A percentile compares a stretch with the other conserved stretches of the same genome.
Evolutionary conservation across 2,113 vertebrate species (phyloP).

Genomic region (Siniperca knerii): DNA sequence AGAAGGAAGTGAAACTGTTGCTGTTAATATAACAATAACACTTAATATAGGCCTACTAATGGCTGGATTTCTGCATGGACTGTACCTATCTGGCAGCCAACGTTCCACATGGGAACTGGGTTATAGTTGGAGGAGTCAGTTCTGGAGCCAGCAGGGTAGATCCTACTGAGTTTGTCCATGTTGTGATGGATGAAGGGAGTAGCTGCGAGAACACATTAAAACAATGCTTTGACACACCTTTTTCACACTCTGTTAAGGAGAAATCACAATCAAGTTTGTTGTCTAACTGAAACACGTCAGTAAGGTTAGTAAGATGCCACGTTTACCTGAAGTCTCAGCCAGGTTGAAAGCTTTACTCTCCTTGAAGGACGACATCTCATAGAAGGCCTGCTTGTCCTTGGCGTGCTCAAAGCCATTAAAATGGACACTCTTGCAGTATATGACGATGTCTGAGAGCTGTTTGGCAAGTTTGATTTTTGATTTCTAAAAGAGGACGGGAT

Average conservation of each 20-base stretch:
- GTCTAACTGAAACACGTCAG: not conserved
- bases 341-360: constrained; percentile 91
- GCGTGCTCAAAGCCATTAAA: constrained; percentile 89
- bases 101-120: constrained; percentile 93
- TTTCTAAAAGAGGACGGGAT: constrained; percentile 76
- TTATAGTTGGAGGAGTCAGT: constrained; percentile 97
- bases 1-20: not conserved
- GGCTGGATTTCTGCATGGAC: not conserved
- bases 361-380: constrained; percentile 93
- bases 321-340: constrained; percentile 88
- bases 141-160: constrained; percentile 93
- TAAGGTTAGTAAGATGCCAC: not conserved
- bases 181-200: constrained; percentile 90
- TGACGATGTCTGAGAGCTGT: constrained; percentile 91
- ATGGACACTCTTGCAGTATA: constrained; percentile 98
- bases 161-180: constrained; percentile 90
- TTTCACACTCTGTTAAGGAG: not conserved
- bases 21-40: not conserved
- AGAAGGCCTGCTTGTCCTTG: constrained; percentile 85
- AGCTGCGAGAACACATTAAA: constrained; percentile 74
- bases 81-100: constrained; percentile 96
- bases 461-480: constrained; percentile 91
- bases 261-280: not conserved
- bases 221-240: not conserved
- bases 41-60: no score